Evolutionary conservation across 2,113 vertebrate species (phyloP), one percentile per base, ranked within the genome.

Genomic region (Struthio camelus): DNA sequence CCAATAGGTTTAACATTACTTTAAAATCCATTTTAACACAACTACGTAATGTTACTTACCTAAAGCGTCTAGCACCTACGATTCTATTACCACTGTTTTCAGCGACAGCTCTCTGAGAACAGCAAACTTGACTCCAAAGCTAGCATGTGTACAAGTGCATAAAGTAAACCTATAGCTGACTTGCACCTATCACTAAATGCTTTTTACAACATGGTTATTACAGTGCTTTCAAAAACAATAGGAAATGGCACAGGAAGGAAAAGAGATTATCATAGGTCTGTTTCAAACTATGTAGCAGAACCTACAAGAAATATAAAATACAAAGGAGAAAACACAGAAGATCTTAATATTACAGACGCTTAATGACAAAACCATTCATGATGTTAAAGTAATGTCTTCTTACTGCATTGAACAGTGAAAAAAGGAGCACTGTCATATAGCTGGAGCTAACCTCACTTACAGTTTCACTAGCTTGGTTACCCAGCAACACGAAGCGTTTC

Each of bases 221-320:
- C 54, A 78, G n/a, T 53, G 38, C 42, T 91, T 85, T 95, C 69
- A 86, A 96, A 97, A 46, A 85, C 54, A 80, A 75, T 25, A 91
- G n/a, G n/a, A 91, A 93, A 76, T 34, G 22, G n/a, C 32, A 78
- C 4, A 78, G 59, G 44, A 86, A 96, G 15, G 32, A 97, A 80
- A 71, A 95, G 24, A 75, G 80, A 64, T 79, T 80, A 58, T 50
- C 59, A 24, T 4, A 80, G 19, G n/a, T 88, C 32, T 65, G 42
- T 87, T 58, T 73, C 27, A 66, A 80, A 87, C 11, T 25, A 90
- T 20, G 34, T 42, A 93, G 76, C 18, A 93, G n/a, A 93, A 66
- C 3, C 34, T 80, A 44, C 18, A 86, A 69, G 66, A 92, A 78
- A 85, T 53, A 51, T 4, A 85, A 84, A 53, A 53, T 12, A 42